These are phyloP conservation scores for Cheilosia pagana DNA, from an alignment of 2,888 invertebrate genomes.

Conservation along the genomic window DNA sequence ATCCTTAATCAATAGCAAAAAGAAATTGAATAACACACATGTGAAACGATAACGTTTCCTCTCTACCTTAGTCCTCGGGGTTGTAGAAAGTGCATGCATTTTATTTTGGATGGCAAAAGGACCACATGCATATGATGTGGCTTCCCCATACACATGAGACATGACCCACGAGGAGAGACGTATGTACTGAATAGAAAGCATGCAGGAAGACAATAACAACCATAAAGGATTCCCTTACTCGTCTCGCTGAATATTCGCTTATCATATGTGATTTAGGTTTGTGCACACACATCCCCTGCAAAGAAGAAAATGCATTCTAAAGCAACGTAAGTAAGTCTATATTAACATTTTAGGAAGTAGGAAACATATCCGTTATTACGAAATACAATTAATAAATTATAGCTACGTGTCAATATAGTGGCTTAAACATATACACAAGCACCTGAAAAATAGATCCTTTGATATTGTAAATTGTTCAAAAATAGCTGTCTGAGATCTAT, in stretches of 20 bases:
- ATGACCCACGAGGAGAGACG: not conserved
- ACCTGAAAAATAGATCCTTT: too few species aligned
- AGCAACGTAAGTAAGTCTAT: too few species aligned
- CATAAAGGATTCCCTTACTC: not conserved
- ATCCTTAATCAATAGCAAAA: conserved; percentile 61
- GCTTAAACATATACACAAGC: too few species aligned
- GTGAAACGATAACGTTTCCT: conserved; percentile 3
- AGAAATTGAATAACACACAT: conserved; percentile 48
- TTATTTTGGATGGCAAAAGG: conserved; percentile 4
- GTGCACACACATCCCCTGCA: not conserved
- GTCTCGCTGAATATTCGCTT: conserved; percentile 24
- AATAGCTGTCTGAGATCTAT: too few species aligned
- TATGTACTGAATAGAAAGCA: conserved; percentile 2
- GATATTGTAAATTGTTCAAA: too few species aligned
- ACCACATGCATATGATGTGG: conserved; percentile 35
- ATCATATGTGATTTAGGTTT: conserved; percentile 25
- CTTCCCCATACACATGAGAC: not conserved
- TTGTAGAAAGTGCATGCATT: conserved; percentile 16
- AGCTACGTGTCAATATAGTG: too few species aligned
- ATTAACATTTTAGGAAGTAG: too few species aligned
- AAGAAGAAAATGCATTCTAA: too few species aligned
- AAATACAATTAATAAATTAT: too few species aligned
- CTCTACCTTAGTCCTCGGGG: not conserved
- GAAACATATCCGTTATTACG: too few species aligned
- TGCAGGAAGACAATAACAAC: conserved; percentile 8